A percentile compares a stretch with the other conserved stretches of the same genome.
These are phyloP conservation scores for Etheostoma nigrum DNA, from an alignment of 2,797 vertebrate species.

Conservation along the genomic window DNA sequence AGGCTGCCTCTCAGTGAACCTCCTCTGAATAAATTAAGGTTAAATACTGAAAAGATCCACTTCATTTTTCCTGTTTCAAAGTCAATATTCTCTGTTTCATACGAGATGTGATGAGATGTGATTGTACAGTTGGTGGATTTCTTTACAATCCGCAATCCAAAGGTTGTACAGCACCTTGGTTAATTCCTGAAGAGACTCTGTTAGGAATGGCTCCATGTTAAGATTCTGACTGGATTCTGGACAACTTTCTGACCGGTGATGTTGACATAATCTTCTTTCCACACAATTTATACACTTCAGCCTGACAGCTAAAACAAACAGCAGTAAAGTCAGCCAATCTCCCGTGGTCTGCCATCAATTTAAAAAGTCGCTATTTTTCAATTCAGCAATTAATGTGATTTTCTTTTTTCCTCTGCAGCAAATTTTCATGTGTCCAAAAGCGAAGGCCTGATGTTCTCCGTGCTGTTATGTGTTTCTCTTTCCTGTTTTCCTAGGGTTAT, in stretches of 20 bases:
- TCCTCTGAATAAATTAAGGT: too few species aligned
- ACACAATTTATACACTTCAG: neutral
- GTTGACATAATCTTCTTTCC: neutral
- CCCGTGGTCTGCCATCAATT: slow-evolving; percentile 67
- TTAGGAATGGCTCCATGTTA: neutral
- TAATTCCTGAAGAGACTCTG: too few species aligned
- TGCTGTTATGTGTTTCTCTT: slow-evolving; percentile 44
- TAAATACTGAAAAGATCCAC: too few species aligned
- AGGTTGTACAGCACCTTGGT: too few species aligned
- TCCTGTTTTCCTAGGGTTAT: slow-evolving; percentile 6
- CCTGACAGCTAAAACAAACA: slow-evolving; percentile 13
- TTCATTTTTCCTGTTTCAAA: too few species aligned
- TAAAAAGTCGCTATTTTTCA: slow-evolving; percentile 58
- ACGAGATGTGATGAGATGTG: too few species aligned
- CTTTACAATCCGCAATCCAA: too few species aligned
- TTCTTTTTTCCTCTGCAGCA: slow-evolving; percentile 66
- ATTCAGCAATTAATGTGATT: slow-evolving; percentile 68
- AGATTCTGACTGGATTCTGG: neutral
- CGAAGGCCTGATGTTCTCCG: slow-evolving; percentile 11
- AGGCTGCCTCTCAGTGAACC: too few species aligned
- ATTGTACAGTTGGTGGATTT: too few species aligned
- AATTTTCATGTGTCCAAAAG: slow-evolving; percentile 60
- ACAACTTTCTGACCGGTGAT: neutral
- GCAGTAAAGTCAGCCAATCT: slow-evolving; percentile 43
- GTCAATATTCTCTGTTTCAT: too few species aligned